Evolutionary conservation across 2,113 vertebrate genomes (phyloP).

Genomic region (Quiscalus mexicanus): DNA sequence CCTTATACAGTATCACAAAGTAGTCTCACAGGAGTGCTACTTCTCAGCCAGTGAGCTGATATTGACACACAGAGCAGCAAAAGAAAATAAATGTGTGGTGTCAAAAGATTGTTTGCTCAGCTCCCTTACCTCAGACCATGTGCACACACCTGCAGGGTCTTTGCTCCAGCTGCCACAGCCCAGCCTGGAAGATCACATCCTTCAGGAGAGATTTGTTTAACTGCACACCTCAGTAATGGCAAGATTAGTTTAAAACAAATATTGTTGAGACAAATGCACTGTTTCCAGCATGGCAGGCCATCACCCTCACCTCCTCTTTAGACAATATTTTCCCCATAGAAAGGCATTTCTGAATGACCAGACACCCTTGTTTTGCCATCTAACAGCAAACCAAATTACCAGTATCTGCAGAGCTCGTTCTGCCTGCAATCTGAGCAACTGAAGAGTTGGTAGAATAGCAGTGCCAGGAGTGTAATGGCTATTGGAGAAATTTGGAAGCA

Average conservation of each 20-base stretch:
- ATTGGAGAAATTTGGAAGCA: background rate
- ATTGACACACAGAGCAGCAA: background rate
- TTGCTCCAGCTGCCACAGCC: background rate
- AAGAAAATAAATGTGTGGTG: background rate
- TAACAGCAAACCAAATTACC: background rate
- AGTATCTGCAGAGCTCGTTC: background rate
- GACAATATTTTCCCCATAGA: background rate
- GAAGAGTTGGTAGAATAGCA: background rate
- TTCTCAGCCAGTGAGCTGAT: background rate
- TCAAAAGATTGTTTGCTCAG: background rate
- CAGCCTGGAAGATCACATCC: background rate
- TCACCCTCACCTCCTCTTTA: background rate
- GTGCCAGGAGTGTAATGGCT: background rate
- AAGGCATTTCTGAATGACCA: background rate
- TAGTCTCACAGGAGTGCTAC: background rate
- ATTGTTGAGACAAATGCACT: background rate
- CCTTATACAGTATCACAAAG: background rate
- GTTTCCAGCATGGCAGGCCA: background rate
- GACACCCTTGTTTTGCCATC: background rate
- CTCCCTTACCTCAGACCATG: background rate
- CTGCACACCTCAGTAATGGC: background rate
- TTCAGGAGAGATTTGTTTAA: background rate
- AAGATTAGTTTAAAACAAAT: background rate
- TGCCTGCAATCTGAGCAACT: background rate
- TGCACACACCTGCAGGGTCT: fast-evolving